Base-by-base conservation (phyloP, 1,140 invertebrate species). In the Patella vulgata region DNA sequence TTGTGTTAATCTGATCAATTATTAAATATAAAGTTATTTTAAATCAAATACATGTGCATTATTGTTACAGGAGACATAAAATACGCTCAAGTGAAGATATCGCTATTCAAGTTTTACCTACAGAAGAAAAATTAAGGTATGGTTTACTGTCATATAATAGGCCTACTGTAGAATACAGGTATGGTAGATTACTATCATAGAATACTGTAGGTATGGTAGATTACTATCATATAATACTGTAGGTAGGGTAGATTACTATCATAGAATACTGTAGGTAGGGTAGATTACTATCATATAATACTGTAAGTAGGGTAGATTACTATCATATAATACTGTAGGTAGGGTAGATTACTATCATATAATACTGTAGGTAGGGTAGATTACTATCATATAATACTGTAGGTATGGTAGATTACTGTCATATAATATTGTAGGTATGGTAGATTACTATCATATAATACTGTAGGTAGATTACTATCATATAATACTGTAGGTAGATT, bases 111-210 rank as follows among this genome's bases (percentile, higher is more conserved):
- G 58, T 81, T 28, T 43, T 81, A 6, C 52, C 64, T 33, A 56
- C 71, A n/a, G 79, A 78, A 54, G 79, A 79, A 59, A 55, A 63
- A 23, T 55, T 81, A 23, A 71, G 65, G 78, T 80, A 73, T 63
- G 55, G 63, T 11, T 30, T 27, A 27, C 3, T 3, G 43, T 44
- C 43, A 12, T 2, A 12, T 0, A 11, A 3, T 9, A 25, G 27
- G 27, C 1, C 14, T 44, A 17, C 46, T 17, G 27, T 27, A 30
- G 6, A 19, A 17, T 40, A 27, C n/a, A 25, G 21, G 19, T 36
- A 48, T 8, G 14, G 27, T 21, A 42, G 3, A 47, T 19, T 48
- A 25, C 12, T 12, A 31, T 48, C 25, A 40, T 21, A 8, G 12
- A 48, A 23, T 30, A 48, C 4, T 4, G n/a, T n/a, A n/a, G 48